phyloP scores from a whole-genome alignment of 2,113 vertebrate species.

The Silurus glanis region DNA sequence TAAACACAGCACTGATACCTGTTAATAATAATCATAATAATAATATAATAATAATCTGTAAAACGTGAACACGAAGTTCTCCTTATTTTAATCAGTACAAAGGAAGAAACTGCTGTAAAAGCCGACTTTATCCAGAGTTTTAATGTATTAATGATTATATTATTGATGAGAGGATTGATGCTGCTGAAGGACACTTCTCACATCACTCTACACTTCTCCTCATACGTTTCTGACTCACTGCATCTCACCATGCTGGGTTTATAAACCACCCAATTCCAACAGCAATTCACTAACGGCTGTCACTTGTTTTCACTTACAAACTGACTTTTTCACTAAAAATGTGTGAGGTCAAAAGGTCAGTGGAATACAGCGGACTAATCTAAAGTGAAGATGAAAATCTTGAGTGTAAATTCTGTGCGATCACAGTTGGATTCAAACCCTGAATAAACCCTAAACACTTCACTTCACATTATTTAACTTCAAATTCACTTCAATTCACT shows the following conservation, averaged over 20 bases:
- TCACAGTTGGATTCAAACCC: constrained; percentile 27
- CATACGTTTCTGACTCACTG: not conserved
- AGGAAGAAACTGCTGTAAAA: not conserved
- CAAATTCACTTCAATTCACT: too few relatives aligned
- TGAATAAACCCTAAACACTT: not conserved
- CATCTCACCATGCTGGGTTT: too few relatives aligned
- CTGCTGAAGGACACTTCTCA: not conserved
- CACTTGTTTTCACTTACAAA: not conserved
- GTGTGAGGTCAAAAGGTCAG: constrained; percentile 37
- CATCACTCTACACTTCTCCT: not conserved
- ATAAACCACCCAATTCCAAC: too few relatives aligned
- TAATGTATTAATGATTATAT: not conserved
- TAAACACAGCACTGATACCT: not conserved
- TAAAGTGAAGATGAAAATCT: constrained; percentile 39
- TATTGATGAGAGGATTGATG: not conserved
- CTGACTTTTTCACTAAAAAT: not conserved
- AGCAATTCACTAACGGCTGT: too few relatives aligned
- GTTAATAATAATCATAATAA: not conserved
- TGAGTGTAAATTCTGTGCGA: constrained; percentile 26
- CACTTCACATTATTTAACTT: too few relatives aligned
- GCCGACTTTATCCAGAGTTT: not conserved
- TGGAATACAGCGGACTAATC: constrained; percentile 37
- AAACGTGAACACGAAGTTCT: not conserved
- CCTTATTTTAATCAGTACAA: not conserved
- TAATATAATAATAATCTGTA: not conserved